A percentile compares a stretch with the other conserved stretches of the same genome.
phyloP scores from a whole-genome alignment of 1,140 invertebrate species.

The Hyles euphorbiae region DNA sequence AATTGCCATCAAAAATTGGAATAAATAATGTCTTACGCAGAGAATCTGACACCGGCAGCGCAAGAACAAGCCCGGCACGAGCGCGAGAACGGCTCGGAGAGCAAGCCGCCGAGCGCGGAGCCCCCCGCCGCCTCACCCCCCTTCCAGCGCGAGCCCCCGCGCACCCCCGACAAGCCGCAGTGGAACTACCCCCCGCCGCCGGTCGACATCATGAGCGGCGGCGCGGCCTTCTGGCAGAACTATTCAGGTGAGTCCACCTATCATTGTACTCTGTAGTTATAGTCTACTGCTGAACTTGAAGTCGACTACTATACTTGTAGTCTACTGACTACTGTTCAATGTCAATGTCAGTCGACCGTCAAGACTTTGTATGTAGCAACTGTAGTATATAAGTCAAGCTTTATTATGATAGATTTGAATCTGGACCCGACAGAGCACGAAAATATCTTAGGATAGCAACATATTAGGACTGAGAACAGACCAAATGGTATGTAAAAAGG shows the following conservation, averaged over 20 bases:
- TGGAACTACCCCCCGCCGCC: constrained; percentile 86
- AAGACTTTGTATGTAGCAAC: no score
- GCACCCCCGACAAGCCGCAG: constrained; percentile 76
- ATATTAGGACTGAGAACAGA: no score
- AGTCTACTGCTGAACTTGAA: no score
- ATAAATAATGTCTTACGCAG: constrained; percentile 27
- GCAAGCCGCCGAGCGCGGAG: constrained; percentile 67
- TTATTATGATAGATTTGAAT: no score
- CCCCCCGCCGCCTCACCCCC: constrained; percentile 63
- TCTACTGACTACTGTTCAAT: no score
- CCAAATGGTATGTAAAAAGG: no score
- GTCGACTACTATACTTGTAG: no score
- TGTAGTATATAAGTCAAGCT: no score
- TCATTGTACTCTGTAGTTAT: background rate
- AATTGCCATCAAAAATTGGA: no score
- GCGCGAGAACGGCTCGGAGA: constrained; percentile 63
- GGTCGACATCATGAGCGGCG: constrained; percentile 83
- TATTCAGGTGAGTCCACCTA: constrained; percentile 83
- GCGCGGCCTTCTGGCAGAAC: constrained; percentile 91
- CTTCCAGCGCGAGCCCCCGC: constrained; percentile 65
- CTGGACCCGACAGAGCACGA: no score
- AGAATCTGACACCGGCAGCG: constrained; percentile 47
- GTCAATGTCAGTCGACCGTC: no score
- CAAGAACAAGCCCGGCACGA: constrained; percentile 51
- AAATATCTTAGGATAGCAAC: no score